Evolutionary conservation across 2,888 invertebrate species (phyloP).

Genomic region (Hydropsyche betteni): DNA sequence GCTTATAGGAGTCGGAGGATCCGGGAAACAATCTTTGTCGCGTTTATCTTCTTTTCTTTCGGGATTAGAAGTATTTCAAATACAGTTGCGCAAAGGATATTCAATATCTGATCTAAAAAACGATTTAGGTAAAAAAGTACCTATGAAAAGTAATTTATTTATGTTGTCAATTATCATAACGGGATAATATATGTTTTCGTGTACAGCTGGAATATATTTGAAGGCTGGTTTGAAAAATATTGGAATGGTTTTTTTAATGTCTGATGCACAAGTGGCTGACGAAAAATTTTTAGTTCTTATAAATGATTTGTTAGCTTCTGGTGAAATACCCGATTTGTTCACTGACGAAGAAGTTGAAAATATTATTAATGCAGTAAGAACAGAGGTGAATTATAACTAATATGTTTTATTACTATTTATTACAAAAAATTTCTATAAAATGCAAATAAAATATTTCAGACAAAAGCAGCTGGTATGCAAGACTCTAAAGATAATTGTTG

Average conservation of each 20-base stretch:
- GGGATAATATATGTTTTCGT: neutral
- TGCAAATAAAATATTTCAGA: conserved; percentile 58
- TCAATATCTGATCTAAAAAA: conserved; percentile 80
- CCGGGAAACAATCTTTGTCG: conserved; percentile 92
- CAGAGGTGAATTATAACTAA: conserved; percentile 73
- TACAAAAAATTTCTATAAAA: neutral
- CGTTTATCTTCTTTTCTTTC: conserved; percentile 90
- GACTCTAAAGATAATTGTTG: conserved; percentile 94
- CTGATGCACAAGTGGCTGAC: conserved; percentile 91
- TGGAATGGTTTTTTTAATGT: conserved; percentile 89
- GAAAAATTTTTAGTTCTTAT: conserved; percentile 91
- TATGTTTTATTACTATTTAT: conserved; percentile 25
- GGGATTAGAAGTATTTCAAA: conserved; percentile 90
- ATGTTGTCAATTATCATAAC: no score
- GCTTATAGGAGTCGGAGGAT: conserved; percentile 93
- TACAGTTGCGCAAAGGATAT: conserved; percentile 91
- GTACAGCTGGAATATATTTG: conserved; percentile 76
- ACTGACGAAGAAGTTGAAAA: conserved; percentile 92
- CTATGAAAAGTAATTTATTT: neutral
- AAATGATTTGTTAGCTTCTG: conserved; percentile 92
- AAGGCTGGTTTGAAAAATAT: conserved; percentile 89
- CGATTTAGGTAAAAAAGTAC: conserved; percentile 64
- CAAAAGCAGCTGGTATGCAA: conserved; percentile 81
- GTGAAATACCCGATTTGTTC: conserved; percentile 91
- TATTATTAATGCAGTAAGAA: conserved; percentile 78